Conservation (phyloP, 2,797 vertebrate genomes). For the Jordanella pulchra region DNA sequence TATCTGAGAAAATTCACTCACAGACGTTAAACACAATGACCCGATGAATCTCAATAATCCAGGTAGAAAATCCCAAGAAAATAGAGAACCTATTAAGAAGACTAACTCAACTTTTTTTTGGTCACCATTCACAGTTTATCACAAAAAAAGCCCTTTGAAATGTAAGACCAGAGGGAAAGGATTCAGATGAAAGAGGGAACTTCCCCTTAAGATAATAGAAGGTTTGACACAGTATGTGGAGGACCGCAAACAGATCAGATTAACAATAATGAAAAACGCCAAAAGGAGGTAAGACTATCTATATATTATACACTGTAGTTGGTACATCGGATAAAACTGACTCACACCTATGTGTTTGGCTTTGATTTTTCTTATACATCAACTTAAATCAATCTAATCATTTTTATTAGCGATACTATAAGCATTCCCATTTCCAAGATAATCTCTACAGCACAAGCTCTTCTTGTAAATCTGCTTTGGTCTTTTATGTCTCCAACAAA, state of each 20-base stretch:
- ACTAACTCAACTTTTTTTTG: conserved; percentile 1
- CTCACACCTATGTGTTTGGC: neutral
- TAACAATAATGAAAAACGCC: conserved; percentile 25
- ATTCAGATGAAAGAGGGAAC: conserved; percentile 45
- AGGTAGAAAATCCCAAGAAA: too few relatives aligned
- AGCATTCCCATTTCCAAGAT: neutral
- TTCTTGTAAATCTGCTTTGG: neutral
- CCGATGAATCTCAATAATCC: too few relatives aligned
- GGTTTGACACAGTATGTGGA: conserved; percentile 43
- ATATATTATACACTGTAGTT: neutral
- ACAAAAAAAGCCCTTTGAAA: conserved; percentile 60
- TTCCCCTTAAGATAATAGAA: conserved; percentile 53
- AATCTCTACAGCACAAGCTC: neutral
- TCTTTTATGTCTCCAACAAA: neutral
- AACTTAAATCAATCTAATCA: neutral
- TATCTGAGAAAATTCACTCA: too few relatives aligned
- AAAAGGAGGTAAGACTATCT: conserved; percentile 8
- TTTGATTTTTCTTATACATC: neutral
- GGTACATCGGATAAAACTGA: neutral
- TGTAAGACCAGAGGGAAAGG: conserved; percentile 69
- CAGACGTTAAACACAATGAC: too few relatives aligned
- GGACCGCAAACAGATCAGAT: conserved; percentile 18
- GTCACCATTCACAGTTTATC: conserved; percentile 39
- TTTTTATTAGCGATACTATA: neutral
- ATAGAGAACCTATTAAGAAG: too few relatives aligned